A percentile compares a stretch with the other conserved stretches of the same genome.
Evolutionary conservation across 2,797 vertebrate species (phyloP).

Genomic region (Acipenser ruthenus): DNA sequence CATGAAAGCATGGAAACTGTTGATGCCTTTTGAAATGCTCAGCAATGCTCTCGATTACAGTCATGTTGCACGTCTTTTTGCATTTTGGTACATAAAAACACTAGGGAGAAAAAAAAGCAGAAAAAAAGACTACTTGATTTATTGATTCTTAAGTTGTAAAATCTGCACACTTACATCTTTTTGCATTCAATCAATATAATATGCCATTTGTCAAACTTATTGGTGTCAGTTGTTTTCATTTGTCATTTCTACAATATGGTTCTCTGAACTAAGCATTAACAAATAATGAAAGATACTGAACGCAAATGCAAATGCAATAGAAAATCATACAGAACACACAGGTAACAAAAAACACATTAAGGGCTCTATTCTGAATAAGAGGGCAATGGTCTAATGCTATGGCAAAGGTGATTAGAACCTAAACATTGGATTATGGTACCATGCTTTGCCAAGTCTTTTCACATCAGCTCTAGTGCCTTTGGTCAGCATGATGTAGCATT

Average conservation of each 20-base stretch:
- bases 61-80: constrained; percentile 69
- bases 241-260: too few relatives aligned
- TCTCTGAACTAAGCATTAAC: background rate
- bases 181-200: background rate
- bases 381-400: too few relatives aligned
- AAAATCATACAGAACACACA: background rate
- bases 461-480: too few relatives aligned
- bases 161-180: constrained; percentile 1
- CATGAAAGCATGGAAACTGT: constrained; percentile 74
- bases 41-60: constrained; percentile 71
- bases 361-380: too few relatives aligned
- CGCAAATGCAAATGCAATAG: background rate
- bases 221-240: too few relatives aligned
- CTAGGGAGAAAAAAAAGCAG: constrained; percentile 46
- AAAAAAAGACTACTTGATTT: background rate
- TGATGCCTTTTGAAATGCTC: constrained; percentile 77
- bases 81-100: constrained; percentile 90
- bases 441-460: too few relatives aligned
- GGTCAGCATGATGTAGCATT: too few relatives aligned
- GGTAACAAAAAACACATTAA: background rate
- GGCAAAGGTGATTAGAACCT: too few relatives aligned
- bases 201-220: background rate
- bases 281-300: background rate
- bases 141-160: constrained; percentile 2
- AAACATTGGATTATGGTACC: too few relatives aligned